A percentile compares a stretch with the other conserved stretches of the same genome.
phyloP scores from a whole-genome alignment of 2,888 invertebrate genomes.

The Lampropteryx suffumata region DNA sequence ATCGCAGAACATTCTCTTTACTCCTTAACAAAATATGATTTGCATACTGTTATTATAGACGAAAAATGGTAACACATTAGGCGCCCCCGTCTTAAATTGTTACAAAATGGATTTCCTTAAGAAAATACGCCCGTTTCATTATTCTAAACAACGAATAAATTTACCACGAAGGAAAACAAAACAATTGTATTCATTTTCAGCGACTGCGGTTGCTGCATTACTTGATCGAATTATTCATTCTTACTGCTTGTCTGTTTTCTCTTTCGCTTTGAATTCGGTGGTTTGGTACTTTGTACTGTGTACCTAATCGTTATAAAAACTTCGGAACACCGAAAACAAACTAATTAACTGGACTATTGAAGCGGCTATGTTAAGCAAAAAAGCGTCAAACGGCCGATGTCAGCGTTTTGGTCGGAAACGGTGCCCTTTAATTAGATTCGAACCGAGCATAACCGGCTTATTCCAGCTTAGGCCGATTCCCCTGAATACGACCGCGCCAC shows the following conservation, averaged over 20 bases:
- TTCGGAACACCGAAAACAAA: conserved; percentile 55
- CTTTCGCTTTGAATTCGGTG: conserved; percentile 37
- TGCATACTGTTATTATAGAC: conserved; percentile 66
- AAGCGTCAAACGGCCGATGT: conserved; percentile 70
- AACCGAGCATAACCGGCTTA: conserved; percentile 78
- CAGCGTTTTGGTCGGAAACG: conserved; percentile 74
- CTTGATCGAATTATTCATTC: conserved; percentile 75
- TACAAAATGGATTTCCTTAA: conserved; percentile 74
- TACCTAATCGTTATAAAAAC: conserved; percentile 37
- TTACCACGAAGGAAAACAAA: conserved; percentile 76
- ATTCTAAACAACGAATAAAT: conserved; percentile 80
- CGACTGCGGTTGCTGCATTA: conserved; percentile 73
- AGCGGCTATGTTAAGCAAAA: conserved; percentile 60
- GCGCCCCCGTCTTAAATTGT: conserved; percentile 71
- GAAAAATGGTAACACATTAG: conserved; percentile 77
- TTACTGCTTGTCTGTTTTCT: conserved; percentile 49
- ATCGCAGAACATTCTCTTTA: conserved; percentile 28
- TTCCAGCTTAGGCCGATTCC: conserved; percentile 71
- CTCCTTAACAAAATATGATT: conserved; percentile 44
- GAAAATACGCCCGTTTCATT: conserved; percentile 76
- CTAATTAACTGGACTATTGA: conserved; percentile 64
- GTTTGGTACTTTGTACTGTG: conserved; percentile 18
- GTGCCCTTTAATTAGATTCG: conserved; percentile 81
- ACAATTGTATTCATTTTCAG: conserved; percentile 79
- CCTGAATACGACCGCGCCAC: conserved; percentile 65